Evolutionary conservation across 2,797 vertebrate species (phyloP).

Genomic region (Arvicola amphibius): DNA sequence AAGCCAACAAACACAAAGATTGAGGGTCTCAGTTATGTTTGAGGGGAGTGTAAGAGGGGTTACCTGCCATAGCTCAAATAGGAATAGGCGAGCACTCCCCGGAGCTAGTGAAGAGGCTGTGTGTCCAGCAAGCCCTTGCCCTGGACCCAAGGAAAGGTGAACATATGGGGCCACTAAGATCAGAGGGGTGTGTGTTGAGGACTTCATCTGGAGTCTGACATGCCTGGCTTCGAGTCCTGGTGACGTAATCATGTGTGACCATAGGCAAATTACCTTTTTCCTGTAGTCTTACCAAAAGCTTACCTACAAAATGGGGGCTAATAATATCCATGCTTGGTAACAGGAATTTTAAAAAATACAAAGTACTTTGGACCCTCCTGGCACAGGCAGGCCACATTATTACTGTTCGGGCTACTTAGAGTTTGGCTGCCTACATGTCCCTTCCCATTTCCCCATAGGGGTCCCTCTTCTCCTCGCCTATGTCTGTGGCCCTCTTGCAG

Average conservation of each 20-base stretch:
- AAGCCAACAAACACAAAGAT: not conserved
- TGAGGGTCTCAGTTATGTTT: not conserved
- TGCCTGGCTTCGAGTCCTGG: not conserved
- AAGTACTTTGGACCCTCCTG: not conserved
- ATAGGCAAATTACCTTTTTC: not conserved
- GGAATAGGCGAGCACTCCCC: not conserved
- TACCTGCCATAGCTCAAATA: not conserved
- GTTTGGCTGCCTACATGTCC: not conserved
- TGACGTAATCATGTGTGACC: not conserved
- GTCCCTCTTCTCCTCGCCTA: not conserved
- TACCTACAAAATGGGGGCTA: constrained; percentile 45
- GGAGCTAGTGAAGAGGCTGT: not conserved
- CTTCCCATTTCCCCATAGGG: not conserved
- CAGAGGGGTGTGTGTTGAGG: not conserved
- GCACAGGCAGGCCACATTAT: not conserved
- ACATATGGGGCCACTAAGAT: not conserved
- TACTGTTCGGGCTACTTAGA: not conserved
- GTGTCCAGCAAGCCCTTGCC: not conserved
- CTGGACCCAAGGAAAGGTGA: not conserved
- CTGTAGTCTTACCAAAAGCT: constrained; percentile 7
- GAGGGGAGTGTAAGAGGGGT: not conserved
- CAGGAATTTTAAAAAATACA: not conserved
- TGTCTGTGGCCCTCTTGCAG: not conserved
- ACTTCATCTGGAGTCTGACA: not conserved
- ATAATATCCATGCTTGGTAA: not conserved